Evolutionary conservation across 2,888 invertebrate genomes (phyloP).

Genomic region (Ditula angustiorana): DNA sequence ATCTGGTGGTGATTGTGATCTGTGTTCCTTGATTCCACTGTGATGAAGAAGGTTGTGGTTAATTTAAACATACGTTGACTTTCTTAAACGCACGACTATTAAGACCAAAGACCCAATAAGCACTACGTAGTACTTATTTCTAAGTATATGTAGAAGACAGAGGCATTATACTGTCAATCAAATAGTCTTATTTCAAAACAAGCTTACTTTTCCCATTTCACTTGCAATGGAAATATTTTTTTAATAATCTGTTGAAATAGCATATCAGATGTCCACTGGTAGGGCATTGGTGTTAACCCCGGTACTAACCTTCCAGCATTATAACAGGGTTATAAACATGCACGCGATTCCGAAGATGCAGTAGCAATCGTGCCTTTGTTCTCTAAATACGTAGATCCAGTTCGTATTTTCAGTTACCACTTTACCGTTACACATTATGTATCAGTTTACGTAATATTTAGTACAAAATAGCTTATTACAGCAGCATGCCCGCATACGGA

Average conservation of each 20-base stretch:
- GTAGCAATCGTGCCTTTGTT: slow-evolving; percentile 23
- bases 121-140: no score
- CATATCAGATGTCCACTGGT: not conserved
- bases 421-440: slow-evolving; percentile 10
- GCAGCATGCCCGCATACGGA: slow-evolving; percentile 42
- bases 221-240: not conserved
- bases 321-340: slow-evolving; percentile 22
- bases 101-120: no score
- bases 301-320: slow-evolving; percentile 13
- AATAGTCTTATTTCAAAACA: not conserved
- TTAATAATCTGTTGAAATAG: not conserved
- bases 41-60: slow-evolving; percentile 2
- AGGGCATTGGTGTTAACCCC: not conserved
- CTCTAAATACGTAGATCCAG: slow-evolving; percentile 4
- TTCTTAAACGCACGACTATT: no score
- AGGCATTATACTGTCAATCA: not conserved
- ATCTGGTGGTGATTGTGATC: not conserved
- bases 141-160: not conserved
- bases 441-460: slow-evolving; percentile 37
- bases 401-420: slow-evolving; percentile 11
- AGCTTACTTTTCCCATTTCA: not conserved
- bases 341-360: slow-evolving; percentile 20
- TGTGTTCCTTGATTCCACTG: not conserved
- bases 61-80: not conserved
- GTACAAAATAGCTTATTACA: slow-evolving; percentile 33